phyloP scores from a whole-genome alignment of 1,140 invertebrate genomes.

The Euwallacea similis region DNA sequence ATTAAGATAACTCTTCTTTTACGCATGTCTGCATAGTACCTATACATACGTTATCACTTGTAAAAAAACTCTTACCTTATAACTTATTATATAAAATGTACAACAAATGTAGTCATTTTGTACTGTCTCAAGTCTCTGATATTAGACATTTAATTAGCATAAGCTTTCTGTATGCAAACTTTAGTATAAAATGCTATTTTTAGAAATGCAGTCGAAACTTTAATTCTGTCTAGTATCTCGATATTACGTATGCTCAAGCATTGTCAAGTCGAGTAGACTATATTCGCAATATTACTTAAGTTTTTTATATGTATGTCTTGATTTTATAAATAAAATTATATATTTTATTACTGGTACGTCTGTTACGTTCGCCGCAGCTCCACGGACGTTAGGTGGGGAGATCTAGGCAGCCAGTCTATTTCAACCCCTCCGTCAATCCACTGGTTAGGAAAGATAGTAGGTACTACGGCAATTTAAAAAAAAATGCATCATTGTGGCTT shows the following conservation, averaged over 20 bases:
- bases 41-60: constrained; percentile 20
- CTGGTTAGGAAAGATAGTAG: no score
- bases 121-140: constrained; percentile 44
- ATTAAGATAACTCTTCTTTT: background rate
- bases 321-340: constrained; percentile 49
- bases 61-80: constrained; percentile 42
- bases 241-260: constrained; percentile 3
- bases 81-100: constrained; percentile 45
- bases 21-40: constrained; percentile 43
- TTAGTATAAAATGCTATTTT: constrained; percentile 42
- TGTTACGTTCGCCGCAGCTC: no score
- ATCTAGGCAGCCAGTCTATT: no score
- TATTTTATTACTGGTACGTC: constrained; percentile 24
- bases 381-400: no score
- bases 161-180: constrained; percentile 50
- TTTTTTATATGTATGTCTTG: constrained; percentile 51
- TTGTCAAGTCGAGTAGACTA: constrained; percentile 41
- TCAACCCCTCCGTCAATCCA: no score
- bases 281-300: constrained; percentile 53
- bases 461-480: no score
- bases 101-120: constrained; percentile 42
- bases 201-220: constrained; percentile 12
- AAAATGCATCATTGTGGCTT: no score
- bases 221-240: constrained; percentile 14
- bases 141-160: constrained; percentile 46